phyloP scores from a whole-genome alignment of 30 jellyfish, hydroid and myxozoan species.

The Cassiopea andromeda region DNA sequence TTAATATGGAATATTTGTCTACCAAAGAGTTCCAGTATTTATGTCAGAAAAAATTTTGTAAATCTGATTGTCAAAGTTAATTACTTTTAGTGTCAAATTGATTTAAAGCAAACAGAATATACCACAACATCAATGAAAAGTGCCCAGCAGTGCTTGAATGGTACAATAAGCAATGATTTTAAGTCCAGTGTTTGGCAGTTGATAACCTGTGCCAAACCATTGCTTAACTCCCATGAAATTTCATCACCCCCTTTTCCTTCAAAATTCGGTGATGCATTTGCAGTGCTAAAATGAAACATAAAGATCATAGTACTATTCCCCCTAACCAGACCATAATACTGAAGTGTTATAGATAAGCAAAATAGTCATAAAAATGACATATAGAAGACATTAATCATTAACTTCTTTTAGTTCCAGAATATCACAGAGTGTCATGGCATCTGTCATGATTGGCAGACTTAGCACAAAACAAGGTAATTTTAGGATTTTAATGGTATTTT shows the following conservation, averaged over 20 bases:
- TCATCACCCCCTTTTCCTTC: constrained; percentile 89
- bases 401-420: too few relatives aligned
- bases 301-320: not conserved
- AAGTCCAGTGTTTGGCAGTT: constrained; percentile 53
- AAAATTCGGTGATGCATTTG: constrained; percentile 92
- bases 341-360: too few relatives aligned
- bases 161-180: constrained; percentile 70
- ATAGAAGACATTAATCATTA: too few relatives aligned
- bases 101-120: not conserved
- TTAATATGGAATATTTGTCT: too few relatives aligned
- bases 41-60: too few relatives aligned
- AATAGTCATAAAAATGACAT: too few relatives aligned
- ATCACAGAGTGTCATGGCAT: too few relatives aligned
- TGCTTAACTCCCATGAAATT: constrained; percentile 67
- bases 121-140: constrained; percentile 89
- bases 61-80: too few relatives aligned
- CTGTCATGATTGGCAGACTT: too few relatives aligned
- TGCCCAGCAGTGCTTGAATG: constrained; percentile 89
- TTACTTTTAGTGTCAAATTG: not conserved
- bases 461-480: too few relatives aligned
- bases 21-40: too few relatives aligned
- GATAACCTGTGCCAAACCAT: constrained; percentile 64
- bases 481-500: too few relatives aligned
- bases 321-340: not conserved
- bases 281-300: constrained; percentile 61